Percentiles rank a stretch among this genome's conserved stretches.
phyloP scores from a whole-genome alignment of 2,888 invertebrate genomes.

The Cetonia aurata region DNA sequence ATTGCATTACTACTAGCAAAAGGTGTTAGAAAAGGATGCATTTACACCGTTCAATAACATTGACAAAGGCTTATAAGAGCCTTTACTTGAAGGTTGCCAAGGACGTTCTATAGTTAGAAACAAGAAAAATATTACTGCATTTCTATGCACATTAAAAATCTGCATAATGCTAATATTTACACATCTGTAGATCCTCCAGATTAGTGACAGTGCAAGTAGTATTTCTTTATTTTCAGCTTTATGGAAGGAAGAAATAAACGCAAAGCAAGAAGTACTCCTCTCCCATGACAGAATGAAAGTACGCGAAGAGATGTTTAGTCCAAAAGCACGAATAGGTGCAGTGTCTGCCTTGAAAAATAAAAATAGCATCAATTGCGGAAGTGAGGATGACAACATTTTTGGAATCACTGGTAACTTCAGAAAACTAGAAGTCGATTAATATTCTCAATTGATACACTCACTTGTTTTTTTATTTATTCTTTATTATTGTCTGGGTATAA shows the following conservation, averaged over 20 bases:
- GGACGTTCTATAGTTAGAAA: too few relatives aligned
- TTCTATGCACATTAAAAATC: too few relatives aligned
- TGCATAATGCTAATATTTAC: too few relatives aligned
- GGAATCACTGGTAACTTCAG: slow-evolving; percentile 83
- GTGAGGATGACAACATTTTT: slow-evolving; percentile 76
- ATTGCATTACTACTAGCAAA: too few relatives aligned
- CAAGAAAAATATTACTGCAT: too few relatives aligned
- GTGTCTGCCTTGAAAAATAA: slow-evolving; percentile 76
- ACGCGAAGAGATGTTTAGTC: slow-evolving; percentile 76
- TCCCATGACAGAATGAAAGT: slow-evolving; percentile 80
- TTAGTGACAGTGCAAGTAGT: too few relatives aligned
- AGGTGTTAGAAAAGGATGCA: too few relatives aligned
- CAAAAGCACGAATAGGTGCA: slow-evolving; percentile 80
- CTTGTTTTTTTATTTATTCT: neutral
- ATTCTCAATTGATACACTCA: slow-evolving; percentile 5
- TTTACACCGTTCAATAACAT: too few relatives aligned
- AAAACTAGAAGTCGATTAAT: slow-evolving; percentile 82
- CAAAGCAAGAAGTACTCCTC: slow-evolving; percentile 72
- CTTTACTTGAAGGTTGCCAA: too few relatives aligned
- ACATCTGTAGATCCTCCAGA: too few relatives aligned
- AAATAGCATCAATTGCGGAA: slow-evolving; percentile 71
- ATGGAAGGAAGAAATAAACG: slow-evolving; percentile 78
- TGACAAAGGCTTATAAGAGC: too few relatives aligned
- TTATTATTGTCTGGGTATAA: neutral
- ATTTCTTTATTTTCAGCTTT: slow-evolving; percentile 66